Evolutionary conservation across 2,797 vertebrate species (phyloP).

Genomic region (Chelonia mydas): DNA sequence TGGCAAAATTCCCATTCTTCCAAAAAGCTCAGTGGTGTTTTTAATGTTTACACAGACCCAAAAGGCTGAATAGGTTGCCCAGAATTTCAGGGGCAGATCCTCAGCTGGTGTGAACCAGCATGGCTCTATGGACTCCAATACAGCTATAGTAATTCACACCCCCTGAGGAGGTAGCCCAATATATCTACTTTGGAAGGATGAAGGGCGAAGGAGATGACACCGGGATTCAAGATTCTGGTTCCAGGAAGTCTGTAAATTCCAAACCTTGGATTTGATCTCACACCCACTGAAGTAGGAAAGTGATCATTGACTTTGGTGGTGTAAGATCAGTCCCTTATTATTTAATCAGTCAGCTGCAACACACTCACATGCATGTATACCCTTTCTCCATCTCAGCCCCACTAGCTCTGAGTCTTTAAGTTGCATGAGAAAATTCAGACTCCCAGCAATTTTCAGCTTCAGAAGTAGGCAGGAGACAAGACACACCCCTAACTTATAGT

Average conservation of each 20-base stretch:
- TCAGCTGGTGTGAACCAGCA: constrained; percentile 70
- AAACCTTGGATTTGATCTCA: not conserved
- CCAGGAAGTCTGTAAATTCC: constrained; percentile 30
- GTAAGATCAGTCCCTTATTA: not conserved
- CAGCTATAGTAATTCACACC: constrained; percentile 60
- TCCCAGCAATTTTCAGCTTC: not conserved
- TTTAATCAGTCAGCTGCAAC: not conserved
- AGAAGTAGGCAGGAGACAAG: not conserved
- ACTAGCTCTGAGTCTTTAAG: not conserved
- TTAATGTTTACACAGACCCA: not conserved
- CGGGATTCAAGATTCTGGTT: not conserved
- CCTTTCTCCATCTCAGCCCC: not conserved
- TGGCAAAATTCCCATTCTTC: not conserved
- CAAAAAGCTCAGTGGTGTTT: not conserved
- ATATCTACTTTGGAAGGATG: constrained; percentile 54
- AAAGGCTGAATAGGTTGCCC: constrained; percentile 16
- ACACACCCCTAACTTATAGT: not conserved
- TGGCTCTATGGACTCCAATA: constrained; percentile 46
- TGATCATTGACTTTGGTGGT: not conserved
- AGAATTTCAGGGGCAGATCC: constrained; percentile 56
- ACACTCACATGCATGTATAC: not conserved
- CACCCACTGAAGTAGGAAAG: not conserved
- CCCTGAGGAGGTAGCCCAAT: constrained; percentile 19
- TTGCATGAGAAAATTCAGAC: not conserved
- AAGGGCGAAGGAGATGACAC: constrained; percentile 38